These are phyloP conservation scores for Anthonomus grandis DNA, from an alignment of 1,140 invertebrate genomes.

Conservation along the genomic window DNA sequence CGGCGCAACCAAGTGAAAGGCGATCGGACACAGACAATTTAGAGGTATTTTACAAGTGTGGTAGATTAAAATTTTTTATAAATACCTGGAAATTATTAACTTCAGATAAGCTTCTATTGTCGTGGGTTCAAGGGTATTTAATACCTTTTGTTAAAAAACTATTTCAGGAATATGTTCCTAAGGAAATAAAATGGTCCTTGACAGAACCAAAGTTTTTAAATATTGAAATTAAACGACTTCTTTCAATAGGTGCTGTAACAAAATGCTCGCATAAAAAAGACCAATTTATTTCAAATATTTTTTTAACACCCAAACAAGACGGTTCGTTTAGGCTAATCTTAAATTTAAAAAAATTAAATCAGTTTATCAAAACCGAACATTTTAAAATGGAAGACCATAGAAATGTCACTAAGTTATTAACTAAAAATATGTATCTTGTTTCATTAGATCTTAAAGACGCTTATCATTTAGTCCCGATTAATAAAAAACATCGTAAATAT, in stretches of 20 bases:
- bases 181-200: not conserved
- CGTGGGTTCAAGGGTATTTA: slow-evolving; percentile 5
- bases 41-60: not conserved
- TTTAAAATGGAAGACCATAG: slow-evolving; percentile 29
- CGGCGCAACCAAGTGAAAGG: not conserved
- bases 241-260: slow-evolving; percentile 4
- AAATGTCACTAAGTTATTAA: slow-evolving; percentile 6
- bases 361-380: slow-evolving; percentile 31
- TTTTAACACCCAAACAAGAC: slow-evolving; percentile 36
- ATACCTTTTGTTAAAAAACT: slow-evolving; percentile 10
- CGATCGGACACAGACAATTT: not conserved
- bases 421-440: slow-evolving; percentile 29
- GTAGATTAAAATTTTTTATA: not conserved
- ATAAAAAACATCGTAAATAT: slow-evolving; percentile 23
- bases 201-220: not conserved
- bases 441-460: slow-evolving; percentile 41
- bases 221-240: not conserved
- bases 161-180: slow-evolving; percentile 1
- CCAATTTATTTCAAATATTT: slow-evolving; percentile 38
- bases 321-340: slow-evolving; percentile 35
- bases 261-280: not conserved
- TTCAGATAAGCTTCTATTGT: not conserved
- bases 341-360: slow-evolving; percentile 40
- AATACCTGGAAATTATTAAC: not conserved
- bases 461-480: slow-evolving; percentile 31